phyloP scores from a whole-genome alignment of 2,113 vertebrate species.

The Antennarius striatus region DNA sequence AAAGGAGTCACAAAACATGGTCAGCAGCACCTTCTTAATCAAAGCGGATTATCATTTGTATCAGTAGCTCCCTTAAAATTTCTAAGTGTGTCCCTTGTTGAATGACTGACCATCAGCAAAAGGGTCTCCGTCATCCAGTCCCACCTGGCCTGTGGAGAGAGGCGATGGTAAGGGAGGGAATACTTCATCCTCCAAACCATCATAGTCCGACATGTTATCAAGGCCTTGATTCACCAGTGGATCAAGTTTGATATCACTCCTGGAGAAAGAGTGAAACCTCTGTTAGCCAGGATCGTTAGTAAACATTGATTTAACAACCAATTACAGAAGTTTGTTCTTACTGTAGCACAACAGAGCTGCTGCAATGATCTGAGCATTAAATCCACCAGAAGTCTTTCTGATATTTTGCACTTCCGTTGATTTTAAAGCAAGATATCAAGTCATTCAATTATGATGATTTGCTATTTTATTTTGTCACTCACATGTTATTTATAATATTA shows the following conservation, averaged over 20 bases:
- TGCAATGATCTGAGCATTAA: too few species aligned
- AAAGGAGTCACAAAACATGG: not conserved
- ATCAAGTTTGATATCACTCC: constrained; percentile 70
- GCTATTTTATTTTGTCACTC: too few species aligned
- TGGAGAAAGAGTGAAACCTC: not conserved
- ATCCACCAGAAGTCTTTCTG: too few species aligned
- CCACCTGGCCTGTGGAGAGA: constrained; percentile 79
- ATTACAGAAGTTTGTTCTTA: too few species aligned
- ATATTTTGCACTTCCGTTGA: too few species aligned
- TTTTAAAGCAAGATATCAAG: too few species aligned
- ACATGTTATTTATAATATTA: too few species aligned
- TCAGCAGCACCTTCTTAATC: not conserved
- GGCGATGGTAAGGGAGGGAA: constrained; percentile 91
- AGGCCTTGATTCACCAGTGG: constrained; percentile 65
- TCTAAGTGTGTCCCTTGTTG: not conserved
- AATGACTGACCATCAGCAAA: constrained; percentile 66
- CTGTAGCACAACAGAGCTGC: too few species aligned
- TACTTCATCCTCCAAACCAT: constrained; percentile 82
- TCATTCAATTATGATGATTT: too few species aligned
- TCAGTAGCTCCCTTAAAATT: not conserved
- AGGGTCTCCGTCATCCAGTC: constrained; percentile 60
- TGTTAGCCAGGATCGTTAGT: not conserved
- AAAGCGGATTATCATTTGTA: not conserved
- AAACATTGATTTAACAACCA: too few species aligned
- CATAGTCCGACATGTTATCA: constrained; percentile 77